Evolutionary conservation across 2,888 invertebrate genomes (phyloP), one percentile per base, ranked within the genome.

Genomic region (Aleiodes alternator): DNA sequence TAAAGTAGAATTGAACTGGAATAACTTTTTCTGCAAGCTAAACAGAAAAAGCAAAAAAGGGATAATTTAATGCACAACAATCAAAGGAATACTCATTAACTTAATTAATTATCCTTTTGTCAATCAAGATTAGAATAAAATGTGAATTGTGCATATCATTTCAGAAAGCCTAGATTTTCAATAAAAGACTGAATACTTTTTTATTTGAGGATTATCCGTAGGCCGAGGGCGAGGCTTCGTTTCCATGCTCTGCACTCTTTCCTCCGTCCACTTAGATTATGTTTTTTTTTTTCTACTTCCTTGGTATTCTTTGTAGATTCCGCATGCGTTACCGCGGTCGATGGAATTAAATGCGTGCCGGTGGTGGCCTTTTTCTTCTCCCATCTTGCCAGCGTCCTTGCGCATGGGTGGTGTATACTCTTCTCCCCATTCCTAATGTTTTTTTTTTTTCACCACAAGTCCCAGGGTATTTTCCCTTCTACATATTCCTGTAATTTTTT

Each of bases 261-360:
- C 48, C 70, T 61, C 61, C 53, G 12, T 55, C 8, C 53, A 34
- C 38, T 34, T 69, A 34, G 55, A 69, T 69, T 53, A 69, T 59
- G 66, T 78, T 77, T 81, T 79, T 23, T 23, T 80, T 81, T 84
- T 86, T 84, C 84, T 51, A 68, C 68, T 68, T 87, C 85, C 88
- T 83, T 88, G 85, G 82, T 89, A 88, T 74, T 81, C 87, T 87
- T 88, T 89, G 87, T 89, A 90, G 88, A 89, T 89, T 87, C 87
- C 87, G 89, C 89, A 89, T 89, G 89, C 88, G 87, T 87, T 89
- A 88, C 86, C 89, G 86, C 85, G 87, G 87, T 87, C 88, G 87
- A 87, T 88, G 89, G 89, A 88, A 87, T 87, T 88, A 88, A 88
- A 87, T 84, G 82, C 84, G 82, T 84, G 85, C 83, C 84, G 88